Base-by-base conservation (phyloP, 2,797 vertebrate species). In the Micrastur ruficollis region DNA sequence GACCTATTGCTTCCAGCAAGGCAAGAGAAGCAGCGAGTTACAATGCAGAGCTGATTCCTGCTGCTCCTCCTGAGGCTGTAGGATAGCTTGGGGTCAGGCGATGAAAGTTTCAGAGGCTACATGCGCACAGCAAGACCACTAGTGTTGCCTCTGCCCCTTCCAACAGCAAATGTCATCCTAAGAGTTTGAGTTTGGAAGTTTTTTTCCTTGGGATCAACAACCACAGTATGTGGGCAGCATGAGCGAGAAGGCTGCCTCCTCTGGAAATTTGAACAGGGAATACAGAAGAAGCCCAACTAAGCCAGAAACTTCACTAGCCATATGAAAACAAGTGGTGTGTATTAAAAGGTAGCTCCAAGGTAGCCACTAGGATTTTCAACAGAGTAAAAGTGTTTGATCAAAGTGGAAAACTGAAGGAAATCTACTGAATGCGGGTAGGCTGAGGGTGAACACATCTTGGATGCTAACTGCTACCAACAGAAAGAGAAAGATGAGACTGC, bases 51-150 rank as follows among this genome's bases (percentile, higher is more conserved):
- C 29, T 40, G 36, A 70, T 49, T 70, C 27, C 62, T 70, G 40
- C 47, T 50, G 36, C 22, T 88, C 7, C 73, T 82, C 40, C 34
- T 1, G 1, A 70, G 38, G 18, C 29, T 56, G 12, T 12, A 79
- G 70, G 20, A 58, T 9, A 52, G 49, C 16, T 61, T 72, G 46
- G 14, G 20, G 34, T 9, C 74, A 67, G n/a, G 18, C 29, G 34
- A 70, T 53, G 36, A 59, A 91, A 83, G 38, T 14, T 27, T 34
- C 32, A 76, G 44, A 49, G 31, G 16, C 8, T 31, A 46, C 2
- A 22, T 0, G 0, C 9, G 11, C 44, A 59, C 53, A 74, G 31
- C 0, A 0, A 70, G 49, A 74, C 14, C 36, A 31, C 11, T 50
- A 14, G 23, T 31, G 63, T 61, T 79, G 29, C 6, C 15, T 67